Conservation (phyloP, 2,888 invertebrate genomes). For the Eilema sororculum region DNA sequence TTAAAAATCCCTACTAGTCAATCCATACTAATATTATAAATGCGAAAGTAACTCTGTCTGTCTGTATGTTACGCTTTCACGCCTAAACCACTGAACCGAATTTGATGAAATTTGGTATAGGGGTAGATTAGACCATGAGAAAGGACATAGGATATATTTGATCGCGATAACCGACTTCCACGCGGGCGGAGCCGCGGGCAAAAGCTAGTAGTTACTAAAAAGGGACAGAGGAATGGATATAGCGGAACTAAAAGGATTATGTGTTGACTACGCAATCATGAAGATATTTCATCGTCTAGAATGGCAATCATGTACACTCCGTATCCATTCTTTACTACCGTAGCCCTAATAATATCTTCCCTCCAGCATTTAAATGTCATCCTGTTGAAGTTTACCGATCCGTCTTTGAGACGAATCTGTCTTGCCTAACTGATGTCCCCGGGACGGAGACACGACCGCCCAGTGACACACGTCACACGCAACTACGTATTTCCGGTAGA, state of each 20-base stretch:
- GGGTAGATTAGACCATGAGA: no score
- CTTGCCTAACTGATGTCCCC: slow-evolving; percentile 39
- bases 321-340: neutral
- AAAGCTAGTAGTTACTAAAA: no score
- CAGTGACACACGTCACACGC: slow-evolving; percentile 60
- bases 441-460: slow-evolving; percentile 39
- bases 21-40: no score
- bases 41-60: no score
- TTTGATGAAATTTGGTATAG: no score
- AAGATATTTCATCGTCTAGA: neutral
- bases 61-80: no score
- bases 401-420: slow-evolving; percentile 49
- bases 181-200: no score
- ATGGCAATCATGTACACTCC: neutral
- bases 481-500: slow-evolving; percentile 66
- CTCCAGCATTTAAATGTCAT: slow-evolving; percentile 24
- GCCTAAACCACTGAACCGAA: no score
- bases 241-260: neutral
- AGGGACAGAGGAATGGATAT: neutral
- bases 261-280: neutral
- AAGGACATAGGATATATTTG: no score
- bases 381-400: slow-evolving; percentile 29
- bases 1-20: no score
- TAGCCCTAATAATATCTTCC: slow-evolving; percentile 32
- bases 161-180: no score